A percentile compares a stretch with the other conserved stretches of the same genome.
Conservation (phyloP, 1,140 invertebrate species). For the Caerostris darwini region DNA sequence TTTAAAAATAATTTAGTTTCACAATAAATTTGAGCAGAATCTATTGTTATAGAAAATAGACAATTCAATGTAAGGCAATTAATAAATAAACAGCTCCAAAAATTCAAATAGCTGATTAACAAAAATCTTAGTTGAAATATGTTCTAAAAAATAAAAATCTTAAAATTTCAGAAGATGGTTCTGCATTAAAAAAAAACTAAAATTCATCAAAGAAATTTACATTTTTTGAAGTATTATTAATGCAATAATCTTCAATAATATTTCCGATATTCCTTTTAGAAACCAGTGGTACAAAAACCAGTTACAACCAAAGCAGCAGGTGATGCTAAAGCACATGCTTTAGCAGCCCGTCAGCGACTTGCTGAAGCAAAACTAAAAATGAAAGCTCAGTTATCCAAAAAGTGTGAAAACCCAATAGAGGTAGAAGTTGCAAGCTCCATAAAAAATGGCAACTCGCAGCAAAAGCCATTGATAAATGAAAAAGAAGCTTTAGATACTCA, state of each 20-base stretch:
- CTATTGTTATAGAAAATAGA: too few species aligned
- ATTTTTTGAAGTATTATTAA: not conserved
- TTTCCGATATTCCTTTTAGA: not conserved
- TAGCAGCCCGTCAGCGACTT: constrained; percentile 44
- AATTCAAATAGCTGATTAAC: too few species aligned
- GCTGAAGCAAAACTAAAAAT: constrained; percentile 52
- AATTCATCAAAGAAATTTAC: not conserved
- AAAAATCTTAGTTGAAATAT: too few species aligned
- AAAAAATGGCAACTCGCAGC: not conserved
- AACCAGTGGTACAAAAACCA: not conserved
- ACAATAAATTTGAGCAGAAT: too few species aligned
- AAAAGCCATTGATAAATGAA: not conserved
- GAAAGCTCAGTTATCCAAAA: not conserved
- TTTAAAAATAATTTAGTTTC: too few species aligned
- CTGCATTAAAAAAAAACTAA: not conserved
- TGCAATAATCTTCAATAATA: too few species aligned
- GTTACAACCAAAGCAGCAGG: not conserved
- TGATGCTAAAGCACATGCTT: not conserved
- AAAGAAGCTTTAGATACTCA: not conserved
- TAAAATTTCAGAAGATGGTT: not conserved
- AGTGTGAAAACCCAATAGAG: not conserved
- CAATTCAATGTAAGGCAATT: too few species aligned
- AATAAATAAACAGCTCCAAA: too few species aligned
- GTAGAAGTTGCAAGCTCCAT: not conserved
- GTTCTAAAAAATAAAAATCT: too few species aligned